These are phyloP conservation scores for Lacerta agilis DNA, from an alignment of 2,797 vertebrate genomes.

Conservation along the genomic window DNA sequence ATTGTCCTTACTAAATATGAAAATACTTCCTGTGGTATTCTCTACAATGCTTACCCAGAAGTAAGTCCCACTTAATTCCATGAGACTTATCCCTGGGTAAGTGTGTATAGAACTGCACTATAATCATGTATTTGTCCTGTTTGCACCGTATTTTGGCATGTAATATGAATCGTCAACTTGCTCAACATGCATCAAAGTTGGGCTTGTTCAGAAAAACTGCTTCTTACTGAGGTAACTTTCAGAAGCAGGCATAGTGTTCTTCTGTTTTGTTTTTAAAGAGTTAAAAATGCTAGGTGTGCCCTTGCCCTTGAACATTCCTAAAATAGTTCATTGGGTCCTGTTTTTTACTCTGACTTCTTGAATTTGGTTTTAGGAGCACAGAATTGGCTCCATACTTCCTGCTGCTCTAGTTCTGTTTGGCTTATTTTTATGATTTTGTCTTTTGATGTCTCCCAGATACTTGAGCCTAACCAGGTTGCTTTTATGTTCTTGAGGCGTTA, in stretches of 20 bases:
- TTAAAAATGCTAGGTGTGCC: background rate
- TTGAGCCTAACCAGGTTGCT: background rate
- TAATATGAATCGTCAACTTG: too few species aligned
- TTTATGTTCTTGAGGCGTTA: background rate
- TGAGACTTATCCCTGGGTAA: background rate
- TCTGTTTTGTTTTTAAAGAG: background rate
- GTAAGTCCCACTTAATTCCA: background rate
- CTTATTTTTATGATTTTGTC: background rate
- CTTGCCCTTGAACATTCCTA: background rate
- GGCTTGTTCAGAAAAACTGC: background rate
- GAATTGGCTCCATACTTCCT: background rate
- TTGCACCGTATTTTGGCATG: background rate
- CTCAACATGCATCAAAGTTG: background rate
- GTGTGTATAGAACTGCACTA: background rate
- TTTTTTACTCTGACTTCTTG: background rate
- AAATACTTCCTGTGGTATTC: background rate
- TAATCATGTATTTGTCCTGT: background rate
- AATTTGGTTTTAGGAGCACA: background rate
- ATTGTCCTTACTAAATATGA: too few species aligned
- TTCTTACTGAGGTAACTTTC: background rate
- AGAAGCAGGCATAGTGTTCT: background rate
- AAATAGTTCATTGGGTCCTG: background rate
- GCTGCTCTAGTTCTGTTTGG: background rate
- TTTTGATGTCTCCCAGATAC: background rate
- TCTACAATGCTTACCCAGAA: background rate